phyloP scores from a whole-genome alignment of 2,888 invertebrate species.

The Hypselothyrea guttata region DNA sequence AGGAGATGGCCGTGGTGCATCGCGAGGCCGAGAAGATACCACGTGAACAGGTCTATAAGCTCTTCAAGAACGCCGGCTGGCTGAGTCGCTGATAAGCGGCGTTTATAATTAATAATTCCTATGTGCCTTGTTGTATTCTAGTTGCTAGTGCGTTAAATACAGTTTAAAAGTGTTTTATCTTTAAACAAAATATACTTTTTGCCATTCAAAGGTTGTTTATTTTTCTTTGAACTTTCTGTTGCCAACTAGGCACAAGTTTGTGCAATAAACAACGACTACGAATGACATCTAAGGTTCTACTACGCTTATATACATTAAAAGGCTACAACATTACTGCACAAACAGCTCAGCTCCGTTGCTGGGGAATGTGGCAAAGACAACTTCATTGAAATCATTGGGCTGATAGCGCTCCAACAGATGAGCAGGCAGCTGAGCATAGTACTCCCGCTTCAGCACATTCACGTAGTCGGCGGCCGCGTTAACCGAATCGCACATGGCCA shows the following conservation, averaged over 20 bases:
- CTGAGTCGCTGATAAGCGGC: constrained; percentile 72
- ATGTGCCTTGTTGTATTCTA: constrained; percentile 64
- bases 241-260: too few species aligned
- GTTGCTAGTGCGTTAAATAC: constrained; percentile 66
- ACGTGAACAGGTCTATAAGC: constrained; percentile 88
- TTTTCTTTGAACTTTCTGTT: too few species aligned
- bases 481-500: constrained; percentile 85
- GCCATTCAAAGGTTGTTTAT: too few species aligned
- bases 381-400: constrained; percentile 83
- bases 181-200: not conserved
- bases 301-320: constrained; percentile 34
- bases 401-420: constrained; percentile 82
- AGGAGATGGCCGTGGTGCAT: constrained; percentile 90
- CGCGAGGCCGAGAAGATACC: constrained; percentile 92
- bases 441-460: constrained; percentile 86
- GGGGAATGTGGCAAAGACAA: constrained; percentile 87
- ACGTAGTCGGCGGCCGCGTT: constrained; percentile 87
- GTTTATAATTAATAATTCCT: constrained; percentile 53
- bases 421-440: constrained; percentile 85
- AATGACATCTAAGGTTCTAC: constrained; percentile 34
- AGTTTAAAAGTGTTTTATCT: constrained; percentile 5
- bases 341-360: constrained; percentile 80
- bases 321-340: constrained; percentile 37
- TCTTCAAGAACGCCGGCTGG: constrained; percentile 88
- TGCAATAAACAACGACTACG: too few species aligned